Evolutionary conservation across 2,797 vertebrate genomes (phyloP), one percentile per base, ranked within the genome.

Genomic region (Peromyscus aztecus): DNA sequence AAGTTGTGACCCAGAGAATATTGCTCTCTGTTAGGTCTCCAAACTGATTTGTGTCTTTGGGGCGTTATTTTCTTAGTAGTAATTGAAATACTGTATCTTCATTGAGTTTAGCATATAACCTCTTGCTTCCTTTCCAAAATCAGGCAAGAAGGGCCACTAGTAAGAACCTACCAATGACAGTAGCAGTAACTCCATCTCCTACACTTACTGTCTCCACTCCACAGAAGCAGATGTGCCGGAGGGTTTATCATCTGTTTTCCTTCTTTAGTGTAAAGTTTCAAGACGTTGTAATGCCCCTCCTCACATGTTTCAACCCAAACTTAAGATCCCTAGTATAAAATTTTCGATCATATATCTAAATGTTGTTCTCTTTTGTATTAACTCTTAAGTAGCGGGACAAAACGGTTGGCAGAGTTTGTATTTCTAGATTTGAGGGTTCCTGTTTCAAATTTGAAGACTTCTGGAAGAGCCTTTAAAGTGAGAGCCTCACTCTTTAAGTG

Each of bases 261-360:
- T 65, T 85, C 24, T 69, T 43, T 31, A 90, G n/a, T 81, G 37
- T 52, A 67, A 87, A 81, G 2, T 81, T 90, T 91, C 86, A 92
- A 91, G 52, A 90, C 13, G 3, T 81, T 84, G 94, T 95, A n/a
- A 55, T 73, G 52, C 61, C 17, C 49, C 6, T 87, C 49, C 57
- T 46, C 89, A 55, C 46, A 93, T 89, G 63, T 91, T 89, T 94
- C 49, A 91, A 86, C n/a, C 31, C 87, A 94, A 94, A 69, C 2
- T 92, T 89, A 73, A 90, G 46, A 88, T 73, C 82, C 11, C 10
- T 88, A 43, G 2, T 91, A 37, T 61, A 73, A 75, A 80, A 93
- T 91, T 2, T 95, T 95, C 57, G 49, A 86, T 95, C 61, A 80
- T n/a, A 89, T 94, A 89, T 96, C 61, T 85, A 91, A 85, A n/a